phyloP scores from a whole-genome alignment of 1,140 invertebrate species.

The Drosophila kurseongensis region DNA sequence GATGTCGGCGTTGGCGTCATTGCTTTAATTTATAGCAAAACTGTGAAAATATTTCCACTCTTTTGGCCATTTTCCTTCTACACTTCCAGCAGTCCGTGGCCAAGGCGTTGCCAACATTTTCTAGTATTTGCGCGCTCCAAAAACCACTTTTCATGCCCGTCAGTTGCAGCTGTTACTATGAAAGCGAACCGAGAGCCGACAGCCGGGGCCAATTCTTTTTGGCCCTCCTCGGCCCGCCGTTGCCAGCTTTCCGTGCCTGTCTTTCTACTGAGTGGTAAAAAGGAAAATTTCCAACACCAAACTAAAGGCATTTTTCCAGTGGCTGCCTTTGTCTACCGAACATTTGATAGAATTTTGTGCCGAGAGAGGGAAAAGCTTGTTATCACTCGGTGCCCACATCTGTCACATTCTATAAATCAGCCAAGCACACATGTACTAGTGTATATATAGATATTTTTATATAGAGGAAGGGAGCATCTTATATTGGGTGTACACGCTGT shows the following conservation, averaged over 20 bases:
- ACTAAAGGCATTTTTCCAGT: slow-evolving; percentile 64
- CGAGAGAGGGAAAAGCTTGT: slow-evolving; percentile 60
- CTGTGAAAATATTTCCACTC: slow-evolving; percentile 57
- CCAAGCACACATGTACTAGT: slow-evolving; percentile 38
- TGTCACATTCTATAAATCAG: slow-evolving; percentile 83
- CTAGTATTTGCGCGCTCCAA: slow-evolving; percentile 58
- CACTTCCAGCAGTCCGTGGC: slow-evolving; percentile 24
- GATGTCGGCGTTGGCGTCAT: slow-evolving; percentile 44
- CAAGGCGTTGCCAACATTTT: slow-evolving; percentile 54
- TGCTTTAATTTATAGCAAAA: slow-evolving; percentile 71
- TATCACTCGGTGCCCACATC: slow-evolving; percentile 80
- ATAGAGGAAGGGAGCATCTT: slow-evolving; percentile 21
- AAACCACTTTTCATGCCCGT: slow-evolving; percentile 83
- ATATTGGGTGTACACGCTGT: slow-evolving; percentile 46
- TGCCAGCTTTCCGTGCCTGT: slow-evolving; percentile 7
- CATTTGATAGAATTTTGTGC: slow-evolving; percentile 54
- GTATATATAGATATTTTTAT: slow-evolving; percentile 24
- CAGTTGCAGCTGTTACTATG: slow-evolving; percentile 79
- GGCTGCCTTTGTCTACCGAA: slow-evolving; percentile 50
- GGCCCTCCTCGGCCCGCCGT: slow-evolving; percentile 2
- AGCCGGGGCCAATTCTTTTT: slow-evolving; percentile 49
- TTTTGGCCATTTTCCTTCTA: slow-evolving; percentile 19
- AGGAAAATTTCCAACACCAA: slow-evolving; percentile 44
- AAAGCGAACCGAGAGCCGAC: slow-evolving; percentile 46
- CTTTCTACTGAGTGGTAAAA: slow-evolving; percentile 19